phyloP scores from a whole-genome alignment of 2,888 invertebrate genomes.

The Elgonia sp. region DNA sequence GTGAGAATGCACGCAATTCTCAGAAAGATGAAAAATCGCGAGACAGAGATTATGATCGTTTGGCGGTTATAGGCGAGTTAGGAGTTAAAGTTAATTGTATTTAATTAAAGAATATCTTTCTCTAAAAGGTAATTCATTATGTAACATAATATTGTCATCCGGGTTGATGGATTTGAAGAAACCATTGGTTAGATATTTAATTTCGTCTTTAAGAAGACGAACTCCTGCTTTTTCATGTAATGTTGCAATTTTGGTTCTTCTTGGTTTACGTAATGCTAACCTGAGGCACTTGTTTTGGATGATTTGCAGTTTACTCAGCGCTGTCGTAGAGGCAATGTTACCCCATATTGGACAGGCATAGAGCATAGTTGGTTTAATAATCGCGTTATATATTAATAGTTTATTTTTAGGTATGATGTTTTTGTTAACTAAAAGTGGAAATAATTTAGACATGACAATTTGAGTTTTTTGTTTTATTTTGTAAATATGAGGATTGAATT shows the following conservation, averaged over 20 bases:
- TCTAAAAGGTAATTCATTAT: no score
- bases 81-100: no score
- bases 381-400: slow-evolving; percentile 75
- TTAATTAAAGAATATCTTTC: no score
- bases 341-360: slow-evolving; percentile 74
- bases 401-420: slow-evolving; percentile 65
- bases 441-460: neutral
- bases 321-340: neutral
- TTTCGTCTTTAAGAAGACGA: neutral
- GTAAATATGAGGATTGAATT: neutral
- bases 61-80: no score
- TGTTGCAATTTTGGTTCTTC: neutral
- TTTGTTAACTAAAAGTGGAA: slow-evolving; percentile 1
- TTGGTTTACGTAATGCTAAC: neutral
- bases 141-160: no score
- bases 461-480: neutral
- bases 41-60: no score
- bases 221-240: neutral
- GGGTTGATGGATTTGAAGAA: neutral
- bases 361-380: slow-evolving; percentile 76
- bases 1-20: no score
- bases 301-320: neutral
- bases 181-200: neutral
- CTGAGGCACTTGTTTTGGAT: neutral
- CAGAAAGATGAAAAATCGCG: no score